Evolutionary conservation across 2,797 vertebrate genomes (phyloP), one percentile per base, ranked within the genome.

Genomic region (Salarias fasciatus): DNA sequence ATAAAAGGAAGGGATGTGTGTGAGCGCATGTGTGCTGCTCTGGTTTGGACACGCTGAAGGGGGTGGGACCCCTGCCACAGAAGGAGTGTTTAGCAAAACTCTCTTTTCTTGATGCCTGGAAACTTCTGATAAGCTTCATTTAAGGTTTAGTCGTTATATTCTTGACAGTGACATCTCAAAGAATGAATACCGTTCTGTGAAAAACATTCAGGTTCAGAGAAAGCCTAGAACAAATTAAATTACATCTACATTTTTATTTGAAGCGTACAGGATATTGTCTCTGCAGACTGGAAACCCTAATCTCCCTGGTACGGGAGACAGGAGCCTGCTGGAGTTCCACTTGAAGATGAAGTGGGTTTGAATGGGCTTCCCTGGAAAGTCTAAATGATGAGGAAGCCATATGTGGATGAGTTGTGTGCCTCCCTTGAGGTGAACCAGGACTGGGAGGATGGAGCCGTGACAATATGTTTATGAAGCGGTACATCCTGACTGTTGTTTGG

Each of bases 1-100:
- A 91, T 93, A 91, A 86, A 90, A 86, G 86, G 89, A 69, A 83
- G 83, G 82, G 78, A 89, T 88, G 89, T 92, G 71, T 70, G 63
- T 69, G 73, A 57, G 82, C 63, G 66, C 71, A 80, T 69, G 66
- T 71, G 81, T 69, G 69, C 77, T 86, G 89, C 90, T 91, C 69
- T 88, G 80, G 86, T 92, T 65, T 82, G 84, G 84, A 86, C 82
- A 79, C 77, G 79, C 77, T 83, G 63, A 79, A 86, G 79, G 84
- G 86, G 92, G 92, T 59, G 92, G 92, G 65, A 65, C 53, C 53
- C 11, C 65, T 67, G 62, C 57, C 75, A 86, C 73, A 57, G 63
- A 63, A 77, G 74, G 74, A 86, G 78, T 57, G 75, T 80, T 89
- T 86, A 79, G 53, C 57, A 68, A 62, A 74, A 46, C 66, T 62